A percentile compares a stretch with the other conserved stretches of the same genome.
These are phyloP conservation scores for Nemotelus pantherinus DNA, from an alignment of 2,888 invertebrate genomes.

Conservation along the genomic window DNA sequence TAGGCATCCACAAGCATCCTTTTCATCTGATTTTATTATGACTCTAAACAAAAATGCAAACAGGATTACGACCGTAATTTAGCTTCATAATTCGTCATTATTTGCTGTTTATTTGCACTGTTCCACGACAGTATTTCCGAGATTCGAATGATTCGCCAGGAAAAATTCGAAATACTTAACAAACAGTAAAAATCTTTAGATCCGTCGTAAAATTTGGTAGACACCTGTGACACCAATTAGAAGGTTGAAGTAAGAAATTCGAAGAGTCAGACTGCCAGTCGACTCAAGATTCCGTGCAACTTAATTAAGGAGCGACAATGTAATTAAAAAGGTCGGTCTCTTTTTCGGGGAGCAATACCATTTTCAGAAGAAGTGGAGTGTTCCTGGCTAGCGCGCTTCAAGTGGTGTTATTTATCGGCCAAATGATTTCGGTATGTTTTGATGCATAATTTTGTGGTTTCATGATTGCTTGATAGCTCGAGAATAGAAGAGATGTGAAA, in stretches of 20 bases:
- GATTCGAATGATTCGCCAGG: not conserved
- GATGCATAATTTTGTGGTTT: too few relatives aligned
- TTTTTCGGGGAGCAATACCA: not conserved
- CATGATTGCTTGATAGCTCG: too few relatives aligned
- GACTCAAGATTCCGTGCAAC: not conserved
- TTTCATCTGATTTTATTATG: slow-evolving; percentile 30
- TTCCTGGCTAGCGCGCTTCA: not conserved
- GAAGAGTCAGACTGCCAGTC: not conserved
- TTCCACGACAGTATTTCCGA: not conserved
- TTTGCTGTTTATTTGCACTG: slow-evolving; percentile 49
- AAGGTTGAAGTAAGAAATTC: not conserved
- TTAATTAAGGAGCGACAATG: slow-evolving; percentile 21
- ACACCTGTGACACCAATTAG: slow-evolving; percentile 49
- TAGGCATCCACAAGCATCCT: not conserved
- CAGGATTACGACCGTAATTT: slow-evolving; percentile 47
- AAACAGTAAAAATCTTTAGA: slow-evolving; percentile 43
- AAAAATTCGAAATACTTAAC: slow-evolving; percentile 36
- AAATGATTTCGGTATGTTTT: too few relatives aligned
- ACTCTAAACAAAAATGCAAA: slow-evolving; percentile 48
- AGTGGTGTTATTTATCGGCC: too few relatives aligned
- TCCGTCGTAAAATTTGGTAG: slow-evolving; percentile 44
- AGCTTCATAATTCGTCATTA: slow-evolving; percentile 48
- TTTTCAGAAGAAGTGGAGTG: slow-evolving; percentile 22
- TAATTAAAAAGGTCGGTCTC: slow-evolving; percentile 7
- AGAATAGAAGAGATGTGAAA: too few relatives aligned